Evolutionary conservation across 92 coral and sea anemone genomes (phyloP).

Genomic region (Heliopora coerulea): DNA sequence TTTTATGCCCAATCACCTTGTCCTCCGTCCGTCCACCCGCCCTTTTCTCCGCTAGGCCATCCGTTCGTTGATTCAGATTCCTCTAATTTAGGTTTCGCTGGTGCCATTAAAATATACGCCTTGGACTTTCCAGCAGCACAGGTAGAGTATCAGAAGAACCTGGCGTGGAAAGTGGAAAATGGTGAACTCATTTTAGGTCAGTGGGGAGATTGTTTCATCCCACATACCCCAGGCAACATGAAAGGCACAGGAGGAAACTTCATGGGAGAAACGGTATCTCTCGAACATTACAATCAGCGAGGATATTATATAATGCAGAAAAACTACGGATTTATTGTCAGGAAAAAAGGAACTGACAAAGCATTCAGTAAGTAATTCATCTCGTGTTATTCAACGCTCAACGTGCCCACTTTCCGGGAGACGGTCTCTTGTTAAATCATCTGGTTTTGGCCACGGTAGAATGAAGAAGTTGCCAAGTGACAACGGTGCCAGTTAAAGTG

Average conservation of each 20-base stretch:
- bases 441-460: no score
- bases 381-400: neutral
- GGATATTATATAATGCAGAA: constrained; percentile 56
- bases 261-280: constrained; percentile 42
- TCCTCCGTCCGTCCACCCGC: no score
- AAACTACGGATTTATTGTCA: constrained; percentile 48
- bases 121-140: constrained; percentile 33
- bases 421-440: no score
- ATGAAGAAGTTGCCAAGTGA: no score
- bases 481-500: no score
- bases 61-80: neutral
- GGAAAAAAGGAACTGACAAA: neutral
- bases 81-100: neutral
- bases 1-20: no score
- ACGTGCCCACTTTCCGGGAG: neutral
- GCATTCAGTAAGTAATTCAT: constrained; percentile 40
- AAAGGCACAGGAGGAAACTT: neutral
- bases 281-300: constrained; percentile 47
- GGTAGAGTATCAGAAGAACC: constrained; percentile 2
- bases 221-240: constrained; percentile 37
- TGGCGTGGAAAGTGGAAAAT: constrained; percentile 22
- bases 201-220: constrained; percentile 40
- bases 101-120: constrained; percentile 30
- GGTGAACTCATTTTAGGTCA: constrained; percentile 19
- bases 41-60: no score